phyloP scores from a whole-genome alignment of 2,113 vertebrate species.

The Camarhynchus parvulus region DNA sequence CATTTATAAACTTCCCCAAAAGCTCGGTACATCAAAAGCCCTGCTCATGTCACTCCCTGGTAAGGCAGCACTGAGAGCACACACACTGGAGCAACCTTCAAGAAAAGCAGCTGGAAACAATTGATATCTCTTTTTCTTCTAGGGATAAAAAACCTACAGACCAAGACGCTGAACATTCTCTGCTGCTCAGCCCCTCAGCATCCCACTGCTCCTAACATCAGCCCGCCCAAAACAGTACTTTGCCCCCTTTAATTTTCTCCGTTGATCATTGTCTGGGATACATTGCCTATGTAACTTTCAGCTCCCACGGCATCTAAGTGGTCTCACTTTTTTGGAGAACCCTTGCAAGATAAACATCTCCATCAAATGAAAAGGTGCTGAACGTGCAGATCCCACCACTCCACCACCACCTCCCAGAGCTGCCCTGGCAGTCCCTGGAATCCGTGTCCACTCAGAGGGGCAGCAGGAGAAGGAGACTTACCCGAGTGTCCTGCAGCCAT shows the following conservation, averaged over 20 bases:
- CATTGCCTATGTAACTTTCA: not conserved
- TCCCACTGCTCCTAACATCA: not conserved
- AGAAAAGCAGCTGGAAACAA: constrained; percentile 47
- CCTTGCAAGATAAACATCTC: not conserved
- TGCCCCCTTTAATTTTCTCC: not conserved
- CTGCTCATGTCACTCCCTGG: constrained; percentile 19
- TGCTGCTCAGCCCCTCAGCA: not conserved
- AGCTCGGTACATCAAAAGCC: constrained; percentile 19
- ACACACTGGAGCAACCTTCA: not conserved
- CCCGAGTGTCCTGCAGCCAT: constrained; percentile 46
- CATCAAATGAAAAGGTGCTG: not conserved
- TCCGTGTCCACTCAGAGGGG: accelerated
- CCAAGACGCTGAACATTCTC: not conserved
- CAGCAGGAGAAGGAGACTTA: constrained; percentile 27
- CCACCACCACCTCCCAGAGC: not conserved
- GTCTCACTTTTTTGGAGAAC: not conserved
- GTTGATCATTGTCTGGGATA: not conserved
- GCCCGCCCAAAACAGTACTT: not conserved
- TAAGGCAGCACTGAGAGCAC: not conserved
- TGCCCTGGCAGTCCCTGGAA: not conserved
- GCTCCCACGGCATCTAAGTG: not conserved
- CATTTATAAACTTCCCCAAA: constrained; percentile 50
- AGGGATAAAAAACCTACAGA: constrained; percentile 9
- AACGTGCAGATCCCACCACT: not conserved
- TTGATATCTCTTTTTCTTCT: constrained; percentile 6